Evolutionary conservation across 2,113 vertebrate species (phyloP), one percentile per base, ranked within the genome.

Genomic region (Cichladusa arquata): DNA sequence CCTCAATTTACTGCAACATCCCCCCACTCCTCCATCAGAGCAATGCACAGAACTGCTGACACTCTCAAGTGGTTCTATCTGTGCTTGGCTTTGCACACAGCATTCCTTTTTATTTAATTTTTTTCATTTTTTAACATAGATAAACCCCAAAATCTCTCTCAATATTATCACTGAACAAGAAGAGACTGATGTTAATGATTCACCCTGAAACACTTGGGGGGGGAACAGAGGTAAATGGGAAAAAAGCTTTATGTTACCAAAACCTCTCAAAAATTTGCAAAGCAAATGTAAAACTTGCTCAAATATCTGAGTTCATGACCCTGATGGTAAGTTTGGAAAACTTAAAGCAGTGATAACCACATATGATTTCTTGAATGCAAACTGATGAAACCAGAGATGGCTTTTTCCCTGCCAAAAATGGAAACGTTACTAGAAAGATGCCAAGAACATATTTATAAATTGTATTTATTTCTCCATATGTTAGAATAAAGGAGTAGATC

Each of bases 391-490:
- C 47, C 82, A 92, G 82, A 93, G 85, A 94, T 54, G 64, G 5
- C 22, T 83, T 81, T 92, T 90, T 86, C 72, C 72, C 85, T 94
- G 94, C 82, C 94, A 97, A 74, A 95, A 94, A 83, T 5, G 77
- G 73, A 78, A 94, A 95, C n/a, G 56, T 31, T 82, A 86, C 66
- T 91, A 90, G 56, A 74, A 93, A 81, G 85, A 78, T 76, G 92
- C 88, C 92, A 96, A 88, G 93, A 88, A 78, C 53, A 25, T 69
- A 81, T 86, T 93, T 93, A 93, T 83, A 82, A 95, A 81, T 65
- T 90, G 40, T 72, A 96, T 96, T 94, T 90, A 74, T 92, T 72
- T 85, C 94, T 89, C 89, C 67, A 57, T 92, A 86, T 80, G 74
- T 47, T 51, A 73, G 73, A 95, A 92, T 57, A 79, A 69, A 89